A percentile compares a stretch with the other conserved stretches of the same genome.
Evolutionary conservation across 2,888 invertebrate genomes (phyloP).

Genomic region (Metopia argyrocephala): DNA sequence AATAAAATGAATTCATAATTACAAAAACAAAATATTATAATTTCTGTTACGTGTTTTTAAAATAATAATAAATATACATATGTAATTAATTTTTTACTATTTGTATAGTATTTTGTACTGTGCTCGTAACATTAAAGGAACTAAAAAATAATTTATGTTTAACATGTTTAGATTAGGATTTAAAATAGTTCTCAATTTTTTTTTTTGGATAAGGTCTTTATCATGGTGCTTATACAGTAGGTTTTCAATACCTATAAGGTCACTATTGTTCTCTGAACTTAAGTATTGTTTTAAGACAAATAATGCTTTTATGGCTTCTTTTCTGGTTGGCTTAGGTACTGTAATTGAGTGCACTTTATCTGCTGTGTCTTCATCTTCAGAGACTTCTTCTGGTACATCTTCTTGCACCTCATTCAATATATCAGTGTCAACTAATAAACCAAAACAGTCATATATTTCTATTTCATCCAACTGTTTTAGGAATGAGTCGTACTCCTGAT

Average conservation of each 20-base stretch:
- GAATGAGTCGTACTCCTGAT: neutral
- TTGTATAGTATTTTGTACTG: constrained; percentile 28
- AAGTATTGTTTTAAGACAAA: constrained; percentile 30
- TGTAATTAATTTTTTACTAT: constrained; percentile 14
- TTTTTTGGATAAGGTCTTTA: too few relatives aligned
- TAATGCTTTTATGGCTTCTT: constrained; percentile 28
- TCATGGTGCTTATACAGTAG: too few relatives aligned
- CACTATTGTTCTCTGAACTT: constrained; percentile 1
- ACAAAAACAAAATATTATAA: too few relatives aligned
- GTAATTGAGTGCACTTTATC: neutral
- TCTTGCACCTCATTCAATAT: constrained; percentile 11
- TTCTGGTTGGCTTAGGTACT: constrained; percentile 28
- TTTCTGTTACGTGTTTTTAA: too few relatives aligned
- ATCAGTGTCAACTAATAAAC: constrained; percentile 1
- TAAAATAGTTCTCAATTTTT: too few relatives aligned
- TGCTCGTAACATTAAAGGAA: constrained; percentile 16
- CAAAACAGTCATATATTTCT: constrained; percentile 1
- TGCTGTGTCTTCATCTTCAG: constrained; percentile 14
- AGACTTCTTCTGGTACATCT: too few relatives aligned
- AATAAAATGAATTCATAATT: too few relatives aligned
- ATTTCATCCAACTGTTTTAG: neutral
- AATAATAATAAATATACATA: too few relatives aligned
- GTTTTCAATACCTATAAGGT: neutral
- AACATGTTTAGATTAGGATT: too few relatives aligned
- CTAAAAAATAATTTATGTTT: constrained; percentile 14